phyloP scores from a whole-genome alignment of 2,113 vertebrate species.

The Xyliphius kryptos region DNA sequence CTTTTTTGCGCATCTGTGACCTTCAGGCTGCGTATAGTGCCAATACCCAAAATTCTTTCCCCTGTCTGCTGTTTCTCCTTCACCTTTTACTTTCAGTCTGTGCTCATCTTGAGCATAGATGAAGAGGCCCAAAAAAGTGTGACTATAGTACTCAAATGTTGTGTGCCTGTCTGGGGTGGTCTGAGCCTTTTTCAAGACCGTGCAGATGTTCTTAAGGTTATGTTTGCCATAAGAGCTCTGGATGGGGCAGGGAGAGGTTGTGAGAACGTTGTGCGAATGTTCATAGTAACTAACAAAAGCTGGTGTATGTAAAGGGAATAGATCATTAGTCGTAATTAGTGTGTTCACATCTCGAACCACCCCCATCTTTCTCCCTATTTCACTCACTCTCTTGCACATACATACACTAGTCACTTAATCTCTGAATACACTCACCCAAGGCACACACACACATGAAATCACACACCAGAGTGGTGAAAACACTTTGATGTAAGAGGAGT shows the following conservation, averaged over 20 bases:
- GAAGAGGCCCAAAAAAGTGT: too few relatives aligned
- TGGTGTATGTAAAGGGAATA: conserved; percentile 86
- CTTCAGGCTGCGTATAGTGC: too few relatives aligned
- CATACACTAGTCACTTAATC: conserved; percentile 41
- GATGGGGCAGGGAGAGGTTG: conserved; percentile 89
- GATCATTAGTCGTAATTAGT: conserved; percentile 99
- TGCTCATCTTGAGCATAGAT: too few relatives aligned
- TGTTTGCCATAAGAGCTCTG: conserved; percentile 80
- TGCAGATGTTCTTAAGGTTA: conserved; percentile 78
- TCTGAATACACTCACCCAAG: conserved; percentile 36
- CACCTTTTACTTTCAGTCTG: too few relatives aligned
- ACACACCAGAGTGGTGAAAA: conserved; percentile 72
- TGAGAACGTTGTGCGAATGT: conserved; percentile 96
- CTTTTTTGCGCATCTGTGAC: too few relatives aligned
- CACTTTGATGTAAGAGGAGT: conserved; percentile 99
- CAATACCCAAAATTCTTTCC: too few relatives aligned
- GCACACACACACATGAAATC: conserved; percentile 34
- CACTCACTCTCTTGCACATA: conserved; percentile 42
- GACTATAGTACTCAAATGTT: too few relatives aligned
- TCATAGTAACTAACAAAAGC: conserved; percentile 79
- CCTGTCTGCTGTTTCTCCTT: too few relatives aligned
- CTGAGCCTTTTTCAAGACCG: conserved; percentile 63
- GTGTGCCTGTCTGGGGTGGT: conserved; percentile 44
- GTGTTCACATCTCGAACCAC: conserved; percentile 97
- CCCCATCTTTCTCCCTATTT: conserved; percentile 68